Evolutionary conservation across 1,140 invertebrate species (phyloP), one percentile per base, ranked within the genome.

Genomic region (Hycleus phaleratus): DNA sequence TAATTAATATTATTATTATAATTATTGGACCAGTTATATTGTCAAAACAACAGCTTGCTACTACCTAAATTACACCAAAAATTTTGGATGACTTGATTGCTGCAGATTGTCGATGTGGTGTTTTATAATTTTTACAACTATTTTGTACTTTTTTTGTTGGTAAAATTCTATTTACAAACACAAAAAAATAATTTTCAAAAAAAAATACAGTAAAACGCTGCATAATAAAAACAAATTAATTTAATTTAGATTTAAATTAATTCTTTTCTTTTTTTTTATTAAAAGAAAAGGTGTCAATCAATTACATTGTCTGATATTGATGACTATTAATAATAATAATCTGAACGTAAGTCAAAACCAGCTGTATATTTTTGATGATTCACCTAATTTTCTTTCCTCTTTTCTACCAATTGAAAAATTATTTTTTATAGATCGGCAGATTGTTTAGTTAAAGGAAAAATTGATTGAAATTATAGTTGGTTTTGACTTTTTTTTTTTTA

Each of bases 1-100:
- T 42, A 55, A 55, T 60, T 59, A 65, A 57, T 60, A 59, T 59
- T 55, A 58, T 67, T 65, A 65, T 65, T 61, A 64, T 66, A 60
- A 58, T 32, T 68, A 69, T 68, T 69, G 68, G 68, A 68, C 68
- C 66, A 68, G 65, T 69, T 64, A 60, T 64, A 56, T 64, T 42
- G 50, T 63, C 55, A 68, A 59, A 32, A 48, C 43, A 39, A 32
- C 32, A 32, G 32, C 32, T 32, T 32, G 32, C 32, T 32, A 32
- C 32, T 32, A 32, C 32, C 68, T 69, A 66, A 66, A 59, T 56
- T 60, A 61, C 62, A 60, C 58, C 62, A 54, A 32, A 32, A 18
- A 18, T 18, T 32, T 32, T 32, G 32, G 32, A 32, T 32, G 32
- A 32, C 32, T 32, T 32, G 57, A 57, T 62, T 47, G 57, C 60